Conservation (phyloP, 35 echinoderm and acorn worm genomes). For the Heliocidaris erythrogramma region DNA sequence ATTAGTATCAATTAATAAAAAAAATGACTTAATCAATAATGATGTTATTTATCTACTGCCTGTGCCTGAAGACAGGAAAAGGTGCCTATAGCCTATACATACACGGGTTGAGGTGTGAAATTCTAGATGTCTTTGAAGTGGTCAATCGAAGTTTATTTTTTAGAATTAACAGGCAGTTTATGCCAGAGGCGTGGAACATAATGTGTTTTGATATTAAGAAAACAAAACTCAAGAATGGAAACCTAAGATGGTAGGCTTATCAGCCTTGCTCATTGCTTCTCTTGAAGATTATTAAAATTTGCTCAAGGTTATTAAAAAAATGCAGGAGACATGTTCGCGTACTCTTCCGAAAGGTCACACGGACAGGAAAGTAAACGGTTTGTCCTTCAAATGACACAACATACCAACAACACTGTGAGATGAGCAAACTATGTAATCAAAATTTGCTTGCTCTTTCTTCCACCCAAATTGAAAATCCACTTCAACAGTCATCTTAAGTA, state of each 20-base stretch:
- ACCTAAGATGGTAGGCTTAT: not conserved
- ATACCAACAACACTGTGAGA: not conserved
- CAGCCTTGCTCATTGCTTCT: not conserved
- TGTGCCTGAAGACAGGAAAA: too few species aligned
- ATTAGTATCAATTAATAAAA: too few species aligned
- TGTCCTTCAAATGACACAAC: not conserved
- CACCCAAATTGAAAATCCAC: not conserved
- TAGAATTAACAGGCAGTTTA: not conserved
- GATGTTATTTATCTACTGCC: too few species aligned
- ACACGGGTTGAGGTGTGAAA: not conserved
- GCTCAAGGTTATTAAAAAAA: not conserved
- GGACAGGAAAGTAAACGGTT: not conserved
- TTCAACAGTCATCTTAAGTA: too few species aligned
- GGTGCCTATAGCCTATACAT: too few species aligned
- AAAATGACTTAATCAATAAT: too few species aligned
- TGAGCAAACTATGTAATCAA: not conserved
- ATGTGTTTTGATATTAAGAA: not conserved
- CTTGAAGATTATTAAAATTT: constrained; percentile 7
- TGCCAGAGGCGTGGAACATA: not conserved
- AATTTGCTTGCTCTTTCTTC: not conserved
- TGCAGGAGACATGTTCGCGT: not conserved
- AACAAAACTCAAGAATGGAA: not conserved
- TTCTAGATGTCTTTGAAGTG: not conserved
- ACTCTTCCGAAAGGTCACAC: not conserved
- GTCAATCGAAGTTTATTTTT: not conserved